A percentile compares a stretch with the other conserved stretches of the same genome.
Conservation (phyloP, 1,140 invertebrate genomes). For the Hylaeus volcanicus region DNA sequence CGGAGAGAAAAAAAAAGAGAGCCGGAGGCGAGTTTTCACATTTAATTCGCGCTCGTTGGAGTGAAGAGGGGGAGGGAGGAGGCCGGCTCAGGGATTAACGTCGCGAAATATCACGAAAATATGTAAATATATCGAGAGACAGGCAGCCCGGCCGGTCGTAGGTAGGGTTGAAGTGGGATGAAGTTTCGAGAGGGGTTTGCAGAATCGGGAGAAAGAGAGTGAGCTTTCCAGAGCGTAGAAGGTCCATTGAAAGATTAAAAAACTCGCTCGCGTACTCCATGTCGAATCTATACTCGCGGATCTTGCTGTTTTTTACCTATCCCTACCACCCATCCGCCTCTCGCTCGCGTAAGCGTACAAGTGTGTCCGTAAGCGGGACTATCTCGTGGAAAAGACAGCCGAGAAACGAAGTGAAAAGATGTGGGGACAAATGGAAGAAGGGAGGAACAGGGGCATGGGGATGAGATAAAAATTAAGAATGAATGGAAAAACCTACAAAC, state of each 20-base stretch:
- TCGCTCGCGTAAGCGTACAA: slow-evolving; percentile 35
- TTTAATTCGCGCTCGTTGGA: slow-evolving; percentile 68
- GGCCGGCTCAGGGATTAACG: slow-evolving; percentile 69
- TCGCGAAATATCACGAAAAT: slow-evolving; percentile 72
- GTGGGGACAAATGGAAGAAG: too few relatives aligned
- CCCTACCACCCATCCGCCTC: background rate
- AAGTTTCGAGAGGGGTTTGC: slow-evolving; percentile 60
- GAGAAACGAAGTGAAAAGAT: too few relatives aligned
- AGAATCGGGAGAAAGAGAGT: slow-evolving; percentile 35
- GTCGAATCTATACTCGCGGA: slow-evolving; percentile 62
- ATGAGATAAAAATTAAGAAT: too few relatives aligned
- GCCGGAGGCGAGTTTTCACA: slow-evolving; percentile 67
- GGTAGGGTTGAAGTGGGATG: slow-evolving; percentile 61
- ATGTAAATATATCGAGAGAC: slow-evolving; percentile 75
- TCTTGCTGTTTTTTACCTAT: slow-evolving; percentile 10
- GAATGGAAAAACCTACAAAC: too few relatives aligned
- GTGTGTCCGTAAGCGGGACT: slow-evolving; percentile 53
- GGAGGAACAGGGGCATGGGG: too few relatives aligned
- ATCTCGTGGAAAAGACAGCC: slow-evolving; percentile 26
- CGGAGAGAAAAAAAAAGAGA: slow-evolving; percentile 38
- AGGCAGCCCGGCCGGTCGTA: slow-evolving; percentile 59
- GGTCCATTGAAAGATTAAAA: slow-evolving; percentile 69
- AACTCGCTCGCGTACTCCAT: slow-evolving; percentile 64
- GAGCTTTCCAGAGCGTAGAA: slow-evolving; percentile 57
- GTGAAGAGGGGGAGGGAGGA: slow-evolving; percentile 41